Conservation (phyloP, 2,888 invertebrate species). For the Eupithecia subfuscata region DNA sequence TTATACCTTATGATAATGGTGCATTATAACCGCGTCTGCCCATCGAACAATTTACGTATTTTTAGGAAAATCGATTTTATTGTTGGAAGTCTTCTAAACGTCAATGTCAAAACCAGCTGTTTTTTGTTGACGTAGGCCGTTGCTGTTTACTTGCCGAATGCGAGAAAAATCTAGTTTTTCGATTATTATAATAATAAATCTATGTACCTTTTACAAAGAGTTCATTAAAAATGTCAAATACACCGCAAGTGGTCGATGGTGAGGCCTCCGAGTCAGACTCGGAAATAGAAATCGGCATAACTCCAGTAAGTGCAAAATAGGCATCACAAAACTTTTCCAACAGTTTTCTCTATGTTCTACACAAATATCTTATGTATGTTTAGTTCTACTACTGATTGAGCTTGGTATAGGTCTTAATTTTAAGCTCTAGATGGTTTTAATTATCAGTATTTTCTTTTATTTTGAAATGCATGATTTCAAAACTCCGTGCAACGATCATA, state of each 20-base stretch:
- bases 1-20: not conserved
- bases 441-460: not conserved
- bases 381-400: not conserved
- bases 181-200: not conserved
- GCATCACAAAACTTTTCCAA: not conserved
- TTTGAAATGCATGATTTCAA: not conserved
- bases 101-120: slow-evolving; percentile 14
- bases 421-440: not conserved
- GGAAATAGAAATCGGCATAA: slow-evolving; percentile 71
- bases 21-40: not conserved
- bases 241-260: slow-evolving; percentile 68
- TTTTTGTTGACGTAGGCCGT: not conserved
- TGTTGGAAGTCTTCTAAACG: not conserved
- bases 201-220: not conserved
- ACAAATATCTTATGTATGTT: not conserved
- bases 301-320: slow-evolving; percentile 40
- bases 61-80: not conserved
- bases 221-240: slow-evolving; percentile 2
- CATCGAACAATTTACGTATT: not conserved
- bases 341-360: not conserved
- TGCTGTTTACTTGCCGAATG: not conserved
- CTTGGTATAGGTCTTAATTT: not conserved
- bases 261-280: slow-evolving; percentile 79
- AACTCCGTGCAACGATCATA: not conserved
- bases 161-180: not conserved